Conservation (phyloP, 2,113 vertebrate species). For the Hystrix brachyura region DNA sequence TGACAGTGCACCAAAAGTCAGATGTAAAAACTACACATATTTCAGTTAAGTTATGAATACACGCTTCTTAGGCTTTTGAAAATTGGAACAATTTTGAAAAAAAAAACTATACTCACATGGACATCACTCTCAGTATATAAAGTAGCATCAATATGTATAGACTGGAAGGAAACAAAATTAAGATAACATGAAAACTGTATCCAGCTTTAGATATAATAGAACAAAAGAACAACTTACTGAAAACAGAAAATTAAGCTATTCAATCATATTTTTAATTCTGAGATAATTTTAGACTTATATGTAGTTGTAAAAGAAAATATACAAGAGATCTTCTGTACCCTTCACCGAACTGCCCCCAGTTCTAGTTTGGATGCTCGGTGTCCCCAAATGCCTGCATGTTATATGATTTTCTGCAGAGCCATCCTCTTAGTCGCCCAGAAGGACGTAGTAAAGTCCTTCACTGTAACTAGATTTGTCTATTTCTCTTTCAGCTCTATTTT, state of each 20-base stretch:
- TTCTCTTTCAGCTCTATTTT: constrained; percentile 11
- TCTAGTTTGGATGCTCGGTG: not conserved
- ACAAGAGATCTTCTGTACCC: not conserved
- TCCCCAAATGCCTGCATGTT: not conserved
- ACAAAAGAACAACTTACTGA: not conserved
- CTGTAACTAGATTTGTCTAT: not conserved
- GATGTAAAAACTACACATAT: not conserved
- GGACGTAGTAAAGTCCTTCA: not conserved
- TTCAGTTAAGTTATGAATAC: constrained; percentile 25
- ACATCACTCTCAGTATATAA: constrained; percentile 88
- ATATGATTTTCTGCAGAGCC: not conserved
- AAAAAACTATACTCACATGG: constrained; percentile 85
- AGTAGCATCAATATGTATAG: constrained; percentile 86
- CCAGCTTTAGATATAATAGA: not conserved
- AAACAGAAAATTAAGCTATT: not conserved
- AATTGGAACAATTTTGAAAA: not conserved
- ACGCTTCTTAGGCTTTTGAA: constrained; percentile 11
- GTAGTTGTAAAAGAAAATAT: not conserved
- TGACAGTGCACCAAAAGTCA: not conserved
- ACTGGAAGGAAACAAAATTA: constrained; percentile 83
- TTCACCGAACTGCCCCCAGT: not conserved
- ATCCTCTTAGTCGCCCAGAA: not conserved
- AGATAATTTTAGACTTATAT: not conserved
- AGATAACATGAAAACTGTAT: constrained; percentile 29
- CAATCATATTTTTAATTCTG: not conserved